Conservation (phyloP, 2,797 vertebrate species). For the Sylvilagus floridanus region DNA sequence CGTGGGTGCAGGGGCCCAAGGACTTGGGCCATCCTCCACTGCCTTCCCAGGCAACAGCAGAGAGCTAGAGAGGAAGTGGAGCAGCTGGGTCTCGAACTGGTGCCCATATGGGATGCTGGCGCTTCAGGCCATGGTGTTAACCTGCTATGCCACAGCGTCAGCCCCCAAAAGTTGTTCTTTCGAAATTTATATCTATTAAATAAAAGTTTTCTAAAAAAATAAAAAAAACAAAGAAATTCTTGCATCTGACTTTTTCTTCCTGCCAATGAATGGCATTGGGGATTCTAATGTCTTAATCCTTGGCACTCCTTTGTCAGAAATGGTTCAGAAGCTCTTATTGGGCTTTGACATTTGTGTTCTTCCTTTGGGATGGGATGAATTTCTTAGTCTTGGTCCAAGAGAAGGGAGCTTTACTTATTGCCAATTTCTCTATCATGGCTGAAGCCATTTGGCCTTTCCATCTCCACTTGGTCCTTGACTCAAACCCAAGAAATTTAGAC, state of each 20-base stretch:
- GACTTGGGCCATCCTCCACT: no score
- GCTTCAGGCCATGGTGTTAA: no score
- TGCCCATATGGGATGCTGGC: no score
- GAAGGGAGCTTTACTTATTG: background rate
- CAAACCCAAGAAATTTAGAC: background rate
- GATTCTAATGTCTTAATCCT: background rate
- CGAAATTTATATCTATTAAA: no score
- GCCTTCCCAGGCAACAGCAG: no score
- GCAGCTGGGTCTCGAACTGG: no score
- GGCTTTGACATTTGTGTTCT: background rate
- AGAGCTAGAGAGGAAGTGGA: no score
- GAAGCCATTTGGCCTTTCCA: no score
- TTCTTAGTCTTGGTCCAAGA: background rate
- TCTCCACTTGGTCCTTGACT: background rate
- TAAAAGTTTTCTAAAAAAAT: no score
- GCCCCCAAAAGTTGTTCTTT: no score
- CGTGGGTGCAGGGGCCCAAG: no score
- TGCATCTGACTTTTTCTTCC: background rate
- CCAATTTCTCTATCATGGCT: background rate
- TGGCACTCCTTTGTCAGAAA: background rate
- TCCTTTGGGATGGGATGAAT: background rate
- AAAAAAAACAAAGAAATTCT: background rate
- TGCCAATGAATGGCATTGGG: background rate
- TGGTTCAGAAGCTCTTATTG: background rate
- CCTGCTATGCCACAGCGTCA: no score